A percentile compares a stretch with the other conserved stretches of the same genome.
Conservation (phyloP, 2,888 invertebrate species). For the Apoda limacodes region DNA sequence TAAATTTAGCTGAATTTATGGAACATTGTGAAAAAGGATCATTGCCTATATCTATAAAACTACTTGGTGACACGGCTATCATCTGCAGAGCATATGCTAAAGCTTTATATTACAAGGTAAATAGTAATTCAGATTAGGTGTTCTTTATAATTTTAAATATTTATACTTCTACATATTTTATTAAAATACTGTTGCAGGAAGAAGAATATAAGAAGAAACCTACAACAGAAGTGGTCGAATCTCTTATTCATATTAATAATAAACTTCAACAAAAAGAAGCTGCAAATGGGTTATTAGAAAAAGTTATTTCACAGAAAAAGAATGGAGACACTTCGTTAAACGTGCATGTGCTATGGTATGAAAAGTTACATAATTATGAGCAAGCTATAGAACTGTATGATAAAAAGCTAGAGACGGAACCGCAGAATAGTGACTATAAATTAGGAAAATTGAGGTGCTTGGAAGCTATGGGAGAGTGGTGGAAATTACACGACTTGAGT, state of each 20-base stretch:
- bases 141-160: slow-evolving; percentile 1
- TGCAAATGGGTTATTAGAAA: slow-evolving; percentile 91
- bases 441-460: slow-evolving; percentile 96
- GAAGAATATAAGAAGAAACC: slow-evolving; percentile 84
- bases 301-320: slow-evolving; percentile 84
- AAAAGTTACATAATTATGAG: slow-evolving; percentile 99
- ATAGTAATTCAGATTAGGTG: slow-evolving; percentile 2
- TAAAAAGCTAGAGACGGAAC: slow-evolving; percentile 76
- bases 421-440: slow-evolving; percentile 81
- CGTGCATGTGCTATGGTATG: slow-evolving; percentile 91
- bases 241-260: slow-evolving; percentile 96
- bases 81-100: slow-evolving; percentile 84
- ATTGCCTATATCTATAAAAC: slow-evolving; percentile 86
- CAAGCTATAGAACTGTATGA: slow-evolving; percentile 91
- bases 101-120: slow-evolving; percentile 71
- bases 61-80: slow-evolving; percentile 94
- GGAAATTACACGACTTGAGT: slow-evolving; percentile 82
- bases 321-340: slow-evolving; percentile 68
- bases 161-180: background rate
- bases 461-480: slow-evolving; percentile 98
- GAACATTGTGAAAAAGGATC: slow-evolving; percentile 98
- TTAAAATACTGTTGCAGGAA: slow-evolving; percentile 63
- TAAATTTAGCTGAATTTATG: slow-evolving; percentile 99
- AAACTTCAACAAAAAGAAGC: slow-evolving; percentile 98
- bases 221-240: slow-evolving; percentile 86